Evolutionary conservation across 2,113 vertebrate species (phyloP).

Genomic region (Hipposideros armiger): DNA sequence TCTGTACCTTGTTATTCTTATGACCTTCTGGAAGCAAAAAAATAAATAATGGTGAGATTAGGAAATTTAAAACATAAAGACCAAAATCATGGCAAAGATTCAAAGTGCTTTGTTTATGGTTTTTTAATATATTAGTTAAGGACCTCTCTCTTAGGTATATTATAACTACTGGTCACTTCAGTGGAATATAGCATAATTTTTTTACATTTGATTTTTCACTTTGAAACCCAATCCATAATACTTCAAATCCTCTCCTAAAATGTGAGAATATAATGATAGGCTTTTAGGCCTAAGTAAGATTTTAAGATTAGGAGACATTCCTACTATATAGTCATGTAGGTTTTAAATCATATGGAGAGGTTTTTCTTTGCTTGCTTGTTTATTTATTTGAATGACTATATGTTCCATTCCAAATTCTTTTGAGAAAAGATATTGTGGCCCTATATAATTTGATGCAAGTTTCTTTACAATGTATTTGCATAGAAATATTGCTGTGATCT

Average conservation of each 20-base stretch:
- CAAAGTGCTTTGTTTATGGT: background rate
- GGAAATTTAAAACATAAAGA: slow-evolving; percentile 44
- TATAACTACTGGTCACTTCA: background rate
- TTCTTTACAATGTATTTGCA: slow-evolving; percentile 62
- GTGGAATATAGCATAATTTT: background rate
- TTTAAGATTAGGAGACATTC: slow-evolving; percentile 40
- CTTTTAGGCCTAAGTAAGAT: background rate
- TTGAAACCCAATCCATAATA: slow-evolving; percentile 3
- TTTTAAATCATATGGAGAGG: slow-evolving; percentile 12
- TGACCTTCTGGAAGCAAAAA: slow-evolving; percentile 30
- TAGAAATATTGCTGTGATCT: slow-evolving; percentile 54
- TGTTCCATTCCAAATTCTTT: slow-evolving; percentile 48
- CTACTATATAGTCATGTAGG: background rate
- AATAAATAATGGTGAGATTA: background rate
- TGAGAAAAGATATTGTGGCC: background rate
- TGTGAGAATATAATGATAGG: background rate
- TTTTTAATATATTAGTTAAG: background rate
- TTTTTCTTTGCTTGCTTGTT: slow-evolving; percentile 55
- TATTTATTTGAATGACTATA: slow-evolving; percentile 57
- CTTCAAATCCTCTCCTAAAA: background rate
- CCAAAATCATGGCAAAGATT: background rate
- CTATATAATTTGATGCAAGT: slow-evolving; percentile 57
- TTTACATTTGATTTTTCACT: slow-evolving; percentile 50
- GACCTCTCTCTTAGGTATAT: slow-evolving; percentile 23
- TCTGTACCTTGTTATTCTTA: slow-evolving; percentile 36